Evolutionary conservation across 2,888 invertebrate genomes (phyloP), one percentile per base, ranked within the genome.

Genomic region (Azorinus chamasolen): DNA sequence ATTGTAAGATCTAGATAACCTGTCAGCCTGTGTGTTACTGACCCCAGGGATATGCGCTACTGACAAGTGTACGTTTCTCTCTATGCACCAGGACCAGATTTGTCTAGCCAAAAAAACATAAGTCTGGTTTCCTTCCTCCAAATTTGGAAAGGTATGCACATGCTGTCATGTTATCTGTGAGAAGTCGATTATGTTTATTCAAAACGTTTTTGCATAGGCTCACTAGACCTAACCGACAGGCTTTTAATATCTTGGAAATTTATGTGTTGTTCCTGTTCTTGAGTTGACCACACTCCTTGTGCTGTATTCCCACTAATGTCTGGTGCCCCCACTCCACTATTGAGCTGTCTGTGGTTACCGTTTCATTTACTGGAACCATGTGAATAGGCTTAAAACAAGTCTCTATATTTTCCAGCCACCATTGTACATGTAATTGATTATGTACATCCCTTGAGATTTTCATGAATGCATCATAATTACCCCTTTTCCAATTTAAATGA

Each of bases 1-100:
- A 57, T 75, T 81, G 3, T 71, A 22, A 39, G 41, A 43, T 18
- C 78, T 48, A 0, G 74, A 78, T 16, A 71, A 22, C 12, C 46
- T 51, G 39, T 78, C 81, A 6, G 76, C 79, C 20, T 64, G 27
- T 10, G 12, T 14, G 53, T 78, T 82, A 2, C 24, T 1, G n/a
- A n/a, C 25, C 5, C 75, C 82, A 16, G 75, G 57, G 5, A 82
- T 16, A 63, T 73, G 76, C 1, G 59, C 57, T 1, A 70, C 82
- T 46, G 55, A 63, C 16, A 82, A 10, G 22, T 58, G 55, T 16
- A 70, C 46, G 1, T 46, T n/a, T 18, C 39, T 16, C 1, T 55
- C 45, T 6, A 70, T 70, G 27, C 70, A 55, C 57, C 61, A 61
- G 22, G 3, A 45, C 58, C 58, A 58, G 5, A 58, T 58, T 22